These are phyloP conservation scores for Mycalesis mineus DNA, from an alignment of 2,888 invertebrate species.

Conservation along the genomic window DNA sequence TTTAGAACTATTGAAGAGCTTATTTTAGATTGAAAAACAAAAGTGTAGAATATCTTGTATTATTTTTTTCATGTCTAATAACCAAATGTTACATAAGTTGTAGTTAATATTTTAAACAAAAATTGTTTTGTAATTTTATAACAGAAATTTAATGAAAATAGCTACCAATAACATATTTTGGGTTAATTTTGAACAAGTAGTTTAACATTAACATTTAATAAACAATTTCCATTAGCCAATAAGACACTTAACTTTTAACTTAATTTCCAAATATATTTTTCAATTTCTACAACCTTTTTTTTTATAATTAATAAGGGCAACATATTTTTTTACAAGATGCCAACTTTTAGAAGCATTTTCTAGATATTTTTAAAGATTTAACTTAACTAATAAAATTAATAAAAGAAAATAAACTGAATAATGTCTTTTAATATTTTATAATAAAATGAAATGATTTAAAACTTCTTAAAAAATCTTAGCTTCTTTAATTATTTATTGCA, in stretches of 20 bases:
- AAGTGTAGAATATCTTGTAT: not conserved
- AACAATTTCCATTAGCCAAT: not conserved
- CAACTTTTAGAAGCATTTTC: not conserved
- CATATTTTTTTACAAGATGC: slow-evolving; percentile 10
- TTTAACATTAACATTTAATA: slow-evolving; percentile 1
- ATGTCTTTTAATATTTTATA: slow-evolving; percentile 22
- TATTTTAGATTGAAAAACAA: not conserved
- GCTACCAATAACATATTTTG: slow-evolving; percentile 9
- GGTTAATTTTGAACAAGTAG: slow-evolving; percentile 12
- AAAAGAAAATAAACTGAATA: slow-evolving; percentile 8
- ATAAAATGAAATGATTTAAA: not conserved
- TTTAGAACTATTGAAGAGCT: not conserved
- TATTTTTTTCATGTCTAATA: slow-evolving; percentile 41
- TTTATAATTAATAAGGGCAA: slow-evolving; percentile 25
- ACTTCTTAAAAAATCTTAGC: not conserved
- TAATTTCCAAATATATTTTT: not conserved
- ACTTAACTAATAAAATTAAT: not conserved
- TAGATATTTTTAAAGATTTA: not conserved
- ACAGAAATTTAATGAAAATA: slow-evolving; percentile 9
- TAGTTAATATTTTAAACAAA: slow-evolving; percentile 32
- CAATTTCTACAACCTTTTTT: slow-evolving; percentile 4
- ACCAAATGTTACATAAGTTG: slow-evolving; percentile 45
- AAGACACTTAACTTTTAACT: not conserved
- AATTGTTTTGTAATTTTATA: slow-evolving; percentile 25
- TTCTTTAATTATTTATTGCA: not conserved